Evolutionary conservation across 1,140 invertebrate genomes (phyloP).

Genomic region (Pseudoatta argentina): DNA sequence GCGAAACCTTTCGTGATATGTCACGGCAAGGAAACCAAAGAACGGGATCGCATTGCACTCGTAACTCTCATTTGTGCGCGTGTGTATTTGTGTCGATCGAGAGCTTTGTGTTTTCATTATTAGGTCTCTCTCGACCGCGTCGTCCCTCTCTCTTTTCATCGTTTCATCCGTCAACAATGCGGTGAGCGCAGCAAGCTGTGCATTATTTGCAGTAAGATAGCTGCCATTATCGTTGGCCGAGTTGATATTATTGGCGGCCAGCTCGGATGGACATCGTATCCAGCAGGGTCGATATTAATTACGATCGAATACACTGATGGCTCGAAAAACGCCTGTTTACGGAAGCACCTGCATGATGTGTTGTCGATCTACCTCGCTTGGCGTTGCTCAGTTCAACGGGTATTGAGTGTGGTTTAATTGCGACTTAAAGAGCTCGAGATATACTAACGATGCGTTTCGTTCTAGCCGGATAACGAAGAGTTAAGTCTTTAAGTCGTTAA

Average conservation of each 20-base stretch:
- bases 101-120: constrained; percentile 62
- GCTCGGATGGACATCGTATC: constrained; percentile 12
- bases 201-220: constrained; percentile 63
- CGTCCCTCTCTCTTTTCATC: constrained; percentile 13
- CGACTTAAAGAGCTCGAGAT: constrained; percentile 2
- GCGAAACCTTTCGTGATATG: constrained; percentile 83
- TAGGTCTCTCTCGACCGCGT: constrained; percentile 10
- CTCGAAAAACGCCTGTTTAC: constrained; percentile 53
- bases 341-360: constrained; percentile 19
- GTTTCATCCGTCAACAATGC: constrained; percentile 44
- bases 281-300: constrained; percentile 44
- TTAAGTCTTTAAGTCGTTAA: not conserved
- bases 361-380: not conserved
- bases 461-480: not conserved
- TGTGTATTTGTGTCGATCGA: constrained; percentile 33
- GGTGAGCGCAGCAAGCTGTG: constrained; percentile 23
- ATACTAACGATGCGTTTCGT: not conserved
- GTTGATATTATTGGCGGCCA: constrained; percentile 31
- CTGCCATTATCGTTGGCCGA: constrained; percentile 31
- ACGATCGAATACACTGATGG: constrained; percentile 41
- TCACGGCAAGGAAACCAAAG: constrained; percentile 75
- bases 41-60: constrained; percentile 69
- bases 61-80: constrained; percentile 34
- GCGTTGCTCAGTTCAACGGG: not conserved
- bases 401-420: constrained; percentile 42